Conservation (phyloP, 2,797 vertebrate genomes). For the Peromyscus melanophrys region DNA sequence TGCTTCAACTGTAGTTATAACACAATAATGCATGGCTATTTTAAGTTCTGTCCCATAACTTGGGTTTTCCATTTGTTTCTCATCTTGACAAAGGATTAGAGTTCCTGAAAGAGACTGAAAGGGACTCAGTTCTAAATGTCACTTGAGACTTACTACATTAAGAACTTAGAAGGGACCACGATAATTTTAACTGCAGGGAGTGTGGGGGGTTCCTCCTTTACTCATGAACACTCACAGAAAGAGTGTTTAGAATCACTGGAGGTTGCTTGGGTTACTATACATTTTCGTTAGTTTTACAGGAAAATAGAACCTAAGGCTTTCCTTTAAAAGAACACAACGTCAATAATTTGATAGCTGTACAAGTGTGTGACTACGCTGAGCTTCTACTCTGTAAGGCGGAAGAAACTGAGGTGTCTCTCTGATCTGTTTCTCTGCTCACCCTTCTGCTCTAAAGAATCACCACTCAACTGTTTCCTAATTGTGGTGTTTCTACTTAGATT, state of each 20-base stretch:
- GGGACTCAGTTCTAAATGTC: not conserved
- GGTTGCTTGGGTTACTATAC: conserved; percentile 17
- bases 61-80: conserved; percentile 12
- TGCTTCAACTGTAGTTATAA: not conserved
- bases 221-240: not conserved
- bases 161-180: not conserved
- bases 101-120: not conserved
- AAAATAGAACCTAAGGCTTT: not conserved
- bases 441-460: not conserved
- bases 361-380: not conserved
- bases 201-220: not conserved
- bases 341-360: not conserved
- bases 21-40: not conserved
- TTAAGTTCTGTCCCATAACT: not conserved
- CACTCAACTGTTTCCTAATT: not conserved
- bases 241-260: not conserved
- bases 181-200: not conserved
- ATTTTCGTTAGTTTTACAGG: conserved; percentile 27
- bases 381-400: not conserved
- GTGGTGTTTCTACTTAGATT: conserved; percentile 39
- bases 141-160: not conserved
- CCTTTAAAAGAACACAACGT: not conserved
- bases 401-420: not conserved
- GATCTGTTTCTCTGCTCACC: not conserved
- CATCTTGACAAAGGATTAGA: not conserved